Evolutionary conservation across 1,140 invertebrate genomes (phyloP), one percentile per base, ranked within the genome.

Genomic region (Ganaspis sp.): DNA sequence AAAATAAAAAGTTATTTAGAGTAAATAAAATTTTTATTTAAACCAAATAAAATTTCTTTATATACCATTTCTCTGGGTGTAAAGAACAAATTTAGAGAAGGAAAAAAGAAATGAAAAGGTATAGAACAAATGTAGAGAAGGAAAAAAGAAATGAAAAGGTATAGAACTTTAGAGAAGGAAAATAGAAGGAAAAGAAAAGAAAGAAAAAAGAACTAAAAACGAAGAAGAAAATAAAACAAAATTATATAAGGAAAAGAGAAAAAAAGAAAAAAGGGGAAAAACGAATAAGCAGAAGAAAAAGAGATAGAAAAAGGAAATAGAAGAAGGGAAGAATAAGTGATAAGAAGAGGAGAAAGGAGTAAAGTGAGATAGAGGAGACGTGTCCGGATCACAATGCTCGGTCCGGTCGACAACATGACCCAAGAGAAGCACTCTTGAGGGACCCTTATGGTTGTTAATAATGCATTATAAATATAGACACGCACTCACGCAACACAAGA

Each of bases 381-480:
- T 70, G 69, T 37, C 72, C 70, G 77, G 77, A 53, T 73, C 40
- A 85, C 74, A 82, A 83, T 79, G 45, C 79, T 71, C 64, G 77
- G 70, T 76, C 29, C 71, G 29, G 58, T 40, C 53, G 34, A 26
- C 71, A 58, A 69, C 49, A 29, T 34, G 45, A 49, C 73, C 19
- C 69, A 69, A 73, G 69, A 70, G 70, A 37, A 21, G 58, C 73
- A 78, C 40, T 84, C 73, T 72, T 72, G 76, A 76, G 82, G 83
- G 77, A 73, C 74, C 85, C 82, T 86, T 85, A 87, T 84, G 86
- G 86, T 89, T 88, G 88, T 90, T 89, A 90, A 88, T 89, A 90
- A 90, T 89, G 87, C 87, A 89, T 90, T 90, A 90, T 89, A 90
- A 89, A 90, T 89, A 87, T 89, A 90, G 85, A 86, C 88, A 89